Evolutionary conservation across 2,797 vertebrate species (phyloP).

Genomic region (Xyrichtys novacula): DNA sequence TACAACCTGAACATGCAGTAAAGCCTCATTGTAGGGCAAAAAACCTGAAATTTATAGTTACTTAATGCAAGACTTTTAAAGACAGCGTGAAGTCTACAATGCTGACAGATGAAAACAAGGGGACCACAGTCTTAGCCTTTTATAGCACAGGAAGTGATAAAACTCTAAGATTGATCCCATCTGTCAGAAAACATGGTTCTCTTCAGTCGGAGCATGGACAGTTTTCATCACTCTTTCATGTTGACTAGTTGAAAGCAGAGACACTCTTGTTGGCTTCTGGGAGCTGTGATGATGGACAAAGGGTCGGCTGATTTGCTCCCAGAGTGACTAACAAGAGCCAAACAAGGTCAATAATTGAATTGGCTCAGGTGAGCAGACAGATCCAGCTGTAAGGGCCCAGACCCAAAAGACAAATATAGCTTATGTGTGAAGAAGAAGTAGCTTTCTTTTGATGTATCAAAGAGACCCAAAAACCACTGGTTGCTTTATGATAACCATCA

Average conservation of each 20-base stretch:
- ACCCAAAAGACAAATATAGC: not conserved
- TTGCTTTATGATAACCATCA: constrained; percentile 1
- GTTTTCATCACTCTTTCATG: constrained; percentile 51
- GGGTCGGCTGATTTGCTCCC: constrained; percentile 20
- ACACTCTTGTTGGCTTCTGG: constrained; percentile 47
- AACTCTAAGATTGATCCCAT: constrained; percentile 84
- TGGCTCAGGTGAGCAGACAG: constrained; percentile 3
- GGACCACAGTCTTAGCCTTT: constrained; percentile 76
- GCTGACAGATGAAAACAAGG: constrained; percentile 77
- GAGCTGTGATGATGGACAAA: constrained; percentile 51
- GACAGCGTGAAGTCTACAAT: constrained; percentile 67
- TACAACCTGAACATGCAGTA: not conserved
- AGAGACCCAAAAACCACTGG: constrained; percentile 23
- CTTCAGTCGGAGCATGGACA: constrained; percentile 40
- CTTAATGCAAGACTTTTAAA: constrained; percentile 69
- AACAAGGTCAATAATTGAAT: constrained; percentile 32
- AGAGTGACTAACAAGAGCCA: constrained; percentile 37
- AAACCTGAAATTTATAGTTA: constrained; percentile 16
- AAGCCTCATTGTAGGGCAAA: not conserved
- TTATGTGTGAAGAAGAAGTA: not conserved
- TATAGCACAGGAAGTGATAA: constrained; percentile 84
- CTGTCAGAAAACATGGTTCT: constrained; percentile 74
- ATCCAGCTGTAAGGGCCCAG: not conserved
- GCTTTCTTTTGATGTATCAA: constrained; percentile 12
- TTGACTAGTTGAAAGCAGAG: constrained; percentile 41